phyloP scores from a whole-genome alignment of 2,113 vertebrate genomes.

The Dissostichus mawsoni region DNA sequence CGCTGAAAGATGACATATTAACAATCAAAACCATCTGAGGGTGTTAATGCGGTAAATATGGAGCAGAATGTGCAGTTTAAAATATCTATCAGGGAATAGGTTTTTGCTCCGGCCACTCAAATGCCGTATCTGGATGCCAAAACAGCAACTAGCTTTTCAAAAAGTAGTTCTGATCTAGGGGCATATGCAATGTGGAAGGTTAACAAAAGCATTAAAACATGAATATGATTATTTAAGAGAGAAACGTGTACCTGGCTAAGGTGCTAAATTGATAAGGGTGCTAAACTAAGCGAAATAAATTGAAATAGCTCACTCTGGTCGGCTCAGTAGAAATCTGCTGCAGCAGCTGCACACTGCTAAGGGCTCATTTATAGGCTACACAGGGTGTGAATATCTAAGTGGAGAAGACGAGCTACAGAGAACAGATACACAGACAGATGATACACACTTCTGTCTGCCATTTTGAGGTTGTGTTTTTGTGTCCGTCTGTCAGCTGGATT shows the following conservation, averaged over 20 bases:
- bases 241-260: not conserved
- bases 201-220: not conserved
- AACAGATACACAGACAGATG: not conserved
- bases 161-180: not conserved
- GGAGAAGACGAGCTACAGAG: not conserved
- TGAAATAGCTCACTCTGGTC: constrained; percentile 14
- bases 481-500: too few relatives aligned
- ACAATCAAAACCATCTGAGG: not conserved
- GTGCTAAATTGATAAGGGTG: too few relatives aligned
- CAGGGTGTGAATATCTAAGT: not conserved
- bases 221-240: not conserved
- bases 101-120: not conserved
- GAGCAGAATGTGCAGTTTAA: not conserved
- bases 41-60: not conserved
- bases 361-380: constrained; percentile 13
- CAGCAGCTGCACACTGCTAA: not conserved
- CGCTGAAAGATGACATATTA: not conserved
- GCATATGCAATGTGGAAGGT: not conserved
- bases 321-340: constrained; percentile 1
- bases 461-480: too few relatives aligned
- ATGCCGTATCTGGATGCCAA: too few relatives aligned
- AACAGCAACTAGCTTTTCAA: not conserved
- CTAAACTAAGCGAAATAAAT: constrained; percentile 20
- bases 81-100: not conserved
- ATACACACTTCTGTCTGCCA: not conserved